A percentile compares a stretch with the other conserved stretches of the same genome.
Evolutionary conservation across 2,113 vertebrate genomes (phyloP).

Genomic region (Elaphurus davidianus): DNA sequence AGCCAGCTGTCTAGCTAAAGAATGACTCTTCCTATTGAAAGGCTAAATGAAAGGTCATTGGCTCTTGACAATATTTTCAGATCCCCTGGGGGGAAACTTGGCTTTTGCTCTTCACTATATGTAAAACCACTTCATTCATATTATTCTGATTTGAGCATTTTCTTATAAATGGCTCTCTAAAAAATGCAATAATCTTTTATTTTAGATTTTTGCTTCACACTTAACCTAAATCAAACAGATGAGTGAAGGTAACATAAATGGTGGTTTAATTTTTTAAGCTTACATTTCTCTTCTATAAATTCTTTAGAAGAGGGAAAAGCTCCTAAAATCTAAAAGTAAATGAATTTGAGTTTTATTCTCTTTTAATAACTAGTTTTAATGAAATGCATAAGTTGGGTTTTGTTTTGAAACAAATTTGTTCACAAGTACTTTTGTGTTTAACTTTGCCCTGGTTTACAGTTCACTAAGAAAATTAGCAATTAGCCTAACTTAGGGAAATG

Average conservation of each 20-base stretch:
- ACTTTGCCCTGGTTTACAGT: not conserved
- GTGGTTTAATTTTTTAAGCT: not conserved
- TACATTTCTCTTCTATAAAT: not conserved
- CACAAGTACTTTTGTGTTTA: not conserved
- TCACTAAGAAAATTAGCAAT: constrained; percentile 29
- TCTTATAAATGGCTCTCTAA: not conserved
- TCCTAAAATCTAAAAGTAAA: not conserved
- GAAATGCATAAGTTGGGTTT: not conserved
- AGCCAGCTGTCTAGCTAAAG: constrained; percentile 59
- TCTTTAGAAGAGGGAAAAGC: not conserved
- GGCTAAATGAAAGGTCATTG: constrained; percentile 62
- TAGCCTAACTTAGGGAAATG: not conserved
- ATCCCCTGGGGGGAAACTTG: not conserved
- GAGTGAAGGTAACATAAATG: not conserved
- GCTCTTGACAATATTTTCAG: constrained; percentile 52
- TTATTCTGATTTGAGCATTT: constrained; percentile 38
- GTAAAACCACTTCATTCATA: constrained; percentile 10
- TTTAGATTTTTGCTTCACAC: not conserved
- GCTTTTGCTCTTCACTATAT: constrained; percentile 21
- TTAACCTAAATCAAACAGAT: not conserved
- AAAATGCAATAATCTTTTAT: not conserved
- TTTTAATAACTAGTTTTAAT: not conserved
- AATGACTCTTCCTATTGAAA: constrained; percentile 52
- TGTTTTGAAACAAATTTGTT: not conserved
- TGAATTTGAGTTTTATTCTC: not conserved